These are phyloP conservation scores for Cnemophilus loriae DNA, from an alignment of 2,113 vertebrate species.

Conservation along the genomic window DNA sequence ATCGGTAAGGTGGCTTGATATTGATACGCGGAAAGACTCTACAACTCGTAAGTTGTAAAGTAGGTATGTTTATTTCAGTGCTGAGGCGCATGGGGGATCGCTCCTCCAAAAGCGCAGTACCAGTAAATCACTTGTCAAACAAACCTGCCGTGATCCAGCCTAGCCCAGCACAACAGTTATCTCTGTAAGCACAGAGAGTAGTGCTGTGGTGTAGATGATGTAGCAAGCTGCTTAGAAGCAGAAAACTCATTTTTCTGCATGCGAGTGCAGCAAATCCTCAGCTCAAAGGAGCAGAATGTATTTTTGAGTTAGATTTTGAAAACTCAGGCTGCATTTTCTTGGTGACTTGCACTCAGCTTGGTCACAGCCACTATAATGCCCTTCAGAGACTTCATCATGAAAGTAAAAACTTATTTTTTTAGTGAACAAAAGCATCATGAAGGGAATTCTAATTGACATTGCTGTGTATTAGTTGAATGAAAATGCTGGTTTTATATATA, in stretches of 20 bases:
- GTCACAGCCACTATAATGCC: neutral
- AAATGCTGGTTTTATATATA: neutral
- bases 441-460: neutral
- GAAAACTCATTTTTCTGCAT: neutral
- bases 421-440: neutral
- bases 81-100: too few species aligned
- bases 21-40: too few species aligned
- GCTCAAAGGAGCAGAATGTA: neutral
- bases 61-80: too few species aligned
- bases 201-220: neutral
- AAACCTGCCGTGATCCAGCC: neutral
- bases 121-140: too few species aligned
- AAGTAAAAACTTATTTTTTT: neutral
- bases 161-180: neutral
- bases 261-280: neutral
- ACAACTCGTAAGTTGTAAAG: too few species aligned
- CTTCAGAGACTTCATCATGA: neutral
- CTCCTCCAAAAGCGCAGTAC: too few species aligned
- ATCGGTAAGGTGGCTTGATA: neutral
- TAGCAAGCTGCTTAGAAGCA: neutral
- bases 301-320: neutral
- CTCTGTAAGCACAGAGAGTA: fast-evolving
- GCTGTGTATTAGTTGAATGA: neutral
- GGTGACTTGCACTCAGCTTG: neutral
- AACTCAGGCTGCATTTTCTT: neutral